Conservation (phyloP, 2,113 vertebrate species). For the Sula dactylatra region DNA sequence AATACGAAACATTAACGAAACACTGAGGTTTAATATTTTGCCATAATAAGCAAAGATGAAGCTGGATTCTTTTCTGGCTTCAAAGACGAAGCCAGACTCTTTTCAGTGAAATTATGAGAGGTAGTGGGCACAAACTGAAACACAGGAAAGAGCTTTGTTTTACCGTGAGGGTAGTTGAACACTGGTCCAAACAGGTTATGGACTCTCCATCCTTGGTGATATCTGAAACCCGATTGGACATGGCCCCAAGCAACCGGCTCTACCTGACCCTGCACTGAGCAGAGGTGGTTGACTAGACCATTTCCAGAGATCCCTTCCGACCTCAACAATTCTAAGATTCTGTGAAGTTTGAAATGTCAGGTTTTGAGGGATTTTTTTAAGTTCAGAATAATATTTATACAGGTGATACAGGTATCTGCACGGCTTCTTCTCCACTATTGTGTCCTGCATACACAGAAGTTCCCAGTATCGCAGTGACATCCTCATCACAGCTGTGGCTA, state of each 20-base stretch:
- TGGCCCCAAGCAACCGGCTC: background rate
- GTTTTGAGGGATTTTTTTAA: background rate
- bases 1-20: background rate
- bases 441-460: background rate
- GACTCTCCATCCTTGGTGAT: background rate
- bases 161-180: background rate
- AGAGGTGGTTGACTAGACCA: background rate
- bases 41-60: background rate
- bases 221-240: background rate
- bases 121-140: background rate
- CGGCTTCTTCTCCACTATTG: rapidly evolving
- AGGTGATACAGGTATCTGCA: background rate
- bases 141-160: background rate
- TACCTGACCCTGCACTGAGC: background rate
- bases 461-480: background rate
- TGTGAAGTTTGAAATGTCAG: background rate
- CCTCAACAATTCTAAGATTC: background rate
- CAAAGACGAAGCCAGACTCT: background rate
- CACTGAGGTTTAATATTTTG: background rate
- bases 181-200: background rate
- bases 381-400: background rate
- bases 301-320: background rate
- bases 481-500: background rate
- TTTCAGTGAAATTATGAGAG: background rate
- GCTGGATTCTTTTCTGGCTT: background rate